Percentiles rank a stretch among this genome's conserved stretches.
Conservation (phyloP, 2,113 vertebrate genomes). For the Malurus cyaneus region DNA sequence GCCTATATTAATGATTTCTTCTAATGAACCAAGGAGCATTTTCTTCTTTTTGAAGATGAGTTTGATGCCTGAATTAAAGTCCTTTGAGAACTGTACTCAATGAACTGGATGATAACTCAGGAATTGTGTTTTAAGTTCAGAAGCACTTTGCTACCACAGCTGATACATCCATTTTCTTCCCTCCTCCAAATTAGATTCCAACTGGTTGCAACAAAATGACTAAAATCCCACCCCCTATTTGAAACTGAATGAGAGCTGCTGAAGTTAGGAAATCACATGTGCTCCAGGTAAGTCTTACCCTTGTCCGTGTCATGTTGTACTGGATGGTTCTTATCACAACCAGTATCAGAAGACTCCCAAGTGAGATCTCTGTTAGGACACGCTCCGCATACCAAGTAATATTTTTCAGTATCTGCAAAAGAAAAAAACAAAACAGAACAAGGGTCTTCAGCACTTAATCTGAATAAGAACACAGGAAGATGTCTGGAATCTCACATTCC, state of each 20-base stretch:
- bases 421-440: background rate
- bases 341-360: conserved; percentile 94
- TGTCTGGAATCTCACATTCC: background rate
- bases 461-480: background rate
- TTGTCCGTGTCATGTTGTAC: conserved; percentile 98
- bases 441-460: background rate
- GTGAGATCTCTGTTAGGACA: conserved; percentile 93
- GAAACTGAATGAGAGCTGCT: background rate
- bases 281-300: conserved; percentile 74
- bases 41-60: background rate
- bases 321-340: conserved; percentile 98
- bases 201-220: background rate
- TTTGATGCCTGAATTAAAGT: background rate
- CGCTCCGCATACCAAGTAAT: conserved; percentile 96
- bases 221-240: background rate
- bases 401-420: conserved; percentile 88
- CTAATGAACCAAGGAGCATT: background rate
- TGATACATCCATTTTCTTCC: background rate
- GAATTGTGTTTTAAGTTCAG: background rate
- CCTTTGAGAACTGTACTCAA: background rate
- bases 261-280: background rate
- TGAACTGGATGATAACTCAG: background rate
- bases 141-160: background rate
- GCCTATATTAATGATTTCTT: background rate
- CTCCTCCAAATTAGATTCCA: background rate